Percentiles rank a stretch among this genome's conserved stretches.
These are phyloP conservation scores for Microcebus jonahi DNA, from an alignment of 2,113 vertebrate species.

Conservation along the genomic window DNA sequence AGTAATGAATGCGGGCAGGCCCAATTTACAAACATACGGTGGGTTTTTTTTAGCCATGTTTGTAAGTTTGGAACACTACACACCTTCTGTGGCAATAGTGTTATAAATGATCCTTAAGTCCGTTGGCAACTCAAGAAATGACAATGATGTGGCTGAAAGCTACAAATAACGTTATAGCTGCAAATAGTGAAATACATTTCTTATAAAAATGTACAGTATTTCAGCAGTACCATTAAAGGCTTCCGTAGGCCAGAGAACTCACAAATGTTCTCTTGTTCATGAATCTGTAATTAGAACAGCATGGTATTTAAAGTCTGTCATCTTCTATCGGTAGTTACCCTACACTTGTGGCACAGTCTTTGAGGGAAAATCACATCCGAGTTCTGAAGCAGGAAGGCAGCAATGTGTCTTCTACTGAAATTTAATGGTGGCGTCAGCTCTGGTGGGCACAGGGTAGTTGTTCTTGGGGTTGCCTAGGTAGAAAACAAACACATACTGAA, in stretches of 20 bases:
- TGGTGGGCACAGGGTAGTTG: too few relatives aligned
- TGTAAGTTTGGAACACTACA: not conserved
- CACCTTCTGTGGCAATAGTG: not conserved
- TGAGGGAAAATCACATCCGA: not conserved
- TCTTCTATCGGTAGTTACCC: not conserved
- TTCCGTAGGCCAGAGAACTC: not conserved
- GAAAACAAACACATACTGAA: not conserved
- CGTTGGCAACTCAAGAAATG: not conserved
- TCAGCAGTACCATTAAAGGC: not conserved
- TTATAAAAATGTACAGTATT: not conserved
- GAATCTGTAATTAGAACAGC: not conserved
- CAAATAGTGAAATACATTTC: not conserved
- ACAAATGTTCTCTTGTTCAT: not conserved
- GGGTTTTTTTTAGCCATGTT: not conserved
- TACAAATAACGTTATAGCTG: not conserved
- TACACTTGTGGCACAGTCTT: not conserved
- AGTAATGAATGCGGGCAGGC: too few relatives aligned
- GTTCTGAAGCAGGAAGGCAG: not conserved
- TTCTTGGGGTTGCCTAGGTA: not conserved
- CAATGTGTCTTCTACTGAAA: not conserved
- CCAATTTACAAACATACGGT: not conserved
- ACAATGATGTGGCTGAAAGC: not conserved
- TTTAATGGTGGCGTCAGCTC: not conserved
- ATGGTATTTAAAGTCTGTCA: not conserved
- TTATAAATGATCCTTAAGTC: too few relatives aligned